Evolutionary conservation across 2,113 vertebrate genomes (phyloP), one percentile per base, ranked within the genome.

Genomic region (Microcebus lehilahytsara): DNA sequence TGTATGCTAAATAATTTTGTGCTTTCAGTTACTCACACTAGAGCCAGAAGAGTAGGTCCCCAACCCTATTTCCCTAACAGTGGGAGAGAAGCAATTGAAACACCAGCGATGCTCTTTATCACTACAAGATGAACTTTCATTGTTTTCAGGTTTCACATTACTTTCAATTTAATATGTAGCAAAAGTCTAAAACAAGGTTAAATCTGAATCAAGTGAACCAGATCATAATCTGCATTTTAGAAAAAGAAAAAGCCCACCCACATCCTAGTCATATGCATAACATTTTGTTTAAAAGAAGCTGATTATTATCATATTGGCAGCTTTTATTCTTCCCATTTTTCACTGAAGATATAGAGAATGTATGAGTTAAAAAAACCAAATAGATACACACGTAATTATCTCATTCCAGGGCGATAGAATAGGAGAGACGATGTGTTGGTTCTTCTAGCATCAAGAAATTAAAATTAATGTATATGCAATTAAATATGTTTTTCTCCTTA

Each of bases 21-120:
- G 79, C 66, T 79, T 95, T 91, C 77, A 37, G 79, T 96, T 88
- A 83, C 51, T 87, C 78, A 80, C 40, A 89, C 71, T 69, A 74
- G 93, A 97, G 80, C 85, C 62, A 96, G 86, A 46, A 91, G 78
- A 71, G 81, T 58, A 11, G 13, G 92, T 66, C 83, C 75, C 49
- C 66, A 85, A 83, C 5, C 95, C 93, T 66, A 96, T 97, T 95
- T 97, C 49, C 92, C 40, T 96, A 97, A 93, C 93, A 96, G 93
- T 96, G 56, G 96, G 93, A 92, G 92, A 90, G 87, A 93, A 93
- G 75, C 95, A 95, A 85, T 90, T 88, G 95, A 95, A 95, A 58
- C 53, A 84, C 75, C 71, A 8, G 11, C 32, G 56, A 62, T 78
- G 79, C 34, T 84, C 93, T 95, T 86, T 91, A 78, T 92, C 92